Conservation (phyloP, 2,797 vertebrate species). For the Podarcis lilfordi region DNA sequence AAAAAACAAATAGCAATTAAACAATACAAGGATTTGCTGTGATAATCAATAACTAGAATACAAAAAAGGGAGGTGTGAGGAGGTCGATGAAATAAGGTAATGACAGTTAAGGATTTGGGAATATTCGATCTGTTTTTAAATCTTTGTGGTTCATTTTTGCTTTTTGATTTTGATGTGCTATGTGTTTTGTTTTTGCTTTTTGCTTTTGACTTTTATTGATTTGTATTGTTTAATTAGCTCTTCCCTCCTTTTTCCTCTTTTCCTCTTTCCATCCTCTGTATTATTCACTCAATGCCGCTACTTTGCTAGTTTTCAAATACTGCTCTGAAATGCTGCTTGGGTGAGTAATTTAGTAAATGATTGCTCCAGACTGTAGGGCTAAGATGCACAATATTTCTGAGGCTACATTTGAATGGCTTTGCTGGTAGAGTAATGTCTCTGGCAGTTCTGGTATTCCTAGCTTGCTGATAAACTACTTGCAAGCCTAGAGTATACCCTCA, state of each 20-base stretch:
- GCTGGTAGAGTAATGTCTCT: neutral
- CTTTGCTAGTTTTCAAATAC: conserved; percentile 34
- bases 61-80: too few species aligned
- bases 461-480: conserved; percentile 9
- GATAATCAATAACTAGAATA: too few species aligned
- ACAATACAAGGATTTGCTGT: too few species aligned
- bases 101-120: too few species aligned
- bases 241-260: conserved; percentile 19
- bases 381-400: conserved; percentile 7
- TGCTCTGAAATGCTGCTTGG: conserved; percentile 16
- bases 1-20: too few species aligned
- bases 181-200: too few species aligned
- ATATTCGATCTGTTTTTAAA: too few species aligned
- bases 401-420: conserved; percentile 10
- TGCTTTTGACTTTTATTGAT: too few species aligned
- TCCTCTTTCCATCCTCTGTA: neutral
- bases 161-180: too few species aligned
- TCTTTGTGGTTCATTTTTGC: too few species aligned
- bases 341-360: conserved; percentile 10
- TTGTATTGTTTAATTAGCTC: neutral
- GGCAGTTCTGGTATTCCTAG: neutral
- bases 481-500: neutral
- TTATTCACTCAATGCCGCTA: neutral
- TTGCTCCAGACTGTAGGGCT: conserved; percentile 15
- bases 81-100: too few species aligned